phyloP scores from a whole-genome alignment of 2,113 vertebrate species.

The Pteropus alecto region DNA sequence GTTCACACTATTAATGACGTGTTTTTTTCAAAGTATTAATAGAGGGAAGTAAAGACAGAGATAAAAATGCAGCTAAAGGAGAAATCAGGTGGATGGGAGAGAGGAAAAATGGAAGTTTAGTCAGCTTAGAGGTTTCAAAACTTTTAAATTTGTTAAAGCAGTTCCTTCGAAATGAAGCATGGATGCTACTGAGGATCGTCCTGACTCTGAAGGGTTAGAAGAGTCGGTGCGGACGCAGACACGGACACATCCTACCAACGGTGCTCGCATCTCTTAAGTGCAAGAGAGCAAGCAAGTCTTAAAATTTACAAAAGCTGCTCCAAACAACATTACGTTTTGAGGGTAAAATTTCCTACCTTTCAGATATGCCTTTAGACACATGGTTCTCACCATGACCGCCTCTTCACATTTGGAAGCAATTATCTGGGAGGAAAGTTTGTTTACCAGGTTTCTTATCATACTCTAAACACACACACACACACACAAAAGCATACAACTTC shows the following conservation, averaged over 20 bases:
- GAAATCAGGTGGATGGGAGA: neutral
- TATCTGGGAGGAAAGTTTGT: constrained; percentile 37
- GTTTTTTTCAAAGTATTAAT: constrained; percentile 43
- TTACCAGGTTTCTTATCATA: constrained; percentile 45
- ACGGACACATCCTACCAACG: neutral
- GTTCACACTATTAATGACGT: constrained; percentile 49
- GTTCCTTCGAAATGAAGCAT: constrained; percentile 32
- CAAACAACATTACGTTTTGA: neutral
- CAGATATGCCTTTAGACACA: neutral
- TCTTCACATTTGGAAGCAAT: constrained; percentile 40
- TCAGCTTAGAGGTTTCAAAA: constrained; percentile 37
- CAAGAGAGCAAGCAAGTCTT: neutral
- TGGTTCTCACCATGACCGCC: neutral
- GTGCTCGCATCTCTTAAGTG: neutral
- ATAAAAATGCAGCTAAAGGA: neutral
- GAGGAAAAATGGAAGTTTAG: constrained; percentile 43
- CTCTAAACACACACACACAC: neutral
- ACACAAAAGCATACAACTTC: constrained; percentile 24
- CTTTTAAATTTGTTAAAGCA: constrained; percentile 62
- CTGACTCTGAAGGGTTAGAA: neutral
- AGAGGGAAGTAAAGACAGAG: constrained; percentile 19
- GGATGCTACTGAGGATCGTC: neutral
- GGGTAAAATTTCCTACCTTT: neutral
- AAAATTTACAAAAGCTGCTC: neutral
- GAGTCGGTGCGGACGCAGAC: neutral